A percentile compares a stretch with the other conserved stretches of the same genome.
These are phyloP conservation scores for Stenchaetothrips biformis DNA, from an alignment of 2,888 invertebrate species.

Conservation along the genomic window DNA sequence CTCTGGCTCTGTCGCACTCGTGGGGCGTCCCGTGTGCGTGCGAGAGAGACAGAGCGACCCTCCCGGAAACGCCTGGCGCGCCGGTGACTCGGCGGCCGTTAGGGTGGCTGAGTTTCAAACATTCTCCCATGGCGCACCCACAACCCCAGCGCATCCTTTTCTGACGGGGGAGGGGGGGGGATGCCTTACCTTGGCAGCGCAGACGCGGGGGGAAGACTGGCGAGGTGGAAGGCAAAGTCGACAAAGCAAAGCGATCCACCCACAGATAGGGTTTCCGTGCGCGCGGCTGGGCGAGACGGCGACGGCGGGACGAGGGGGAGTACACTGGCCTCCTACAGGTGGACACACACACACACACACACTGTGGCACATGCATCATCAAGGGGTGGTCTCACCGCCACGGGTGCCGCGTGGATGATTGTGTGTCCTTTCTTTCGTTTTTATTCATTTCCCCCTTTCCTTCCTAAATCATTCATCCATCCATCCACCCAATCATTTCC, in stretches of 20 bases:
- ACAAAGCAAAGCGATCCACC: conserved; percentile 14
- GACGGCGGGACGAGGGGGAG: background rate
- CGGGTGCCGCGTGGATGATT: too few species aligned
- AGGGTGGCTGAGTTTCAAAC: background rate
- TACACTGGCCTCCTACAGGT: background rate
- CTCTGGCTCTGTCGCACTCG: background rate
- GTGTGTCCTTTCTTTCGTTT: too few species aligned
- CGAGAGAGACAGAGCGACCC: background rate
- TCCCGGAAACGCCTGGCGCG: background rate
- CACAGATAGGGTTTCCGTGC: conserved; percentile 8
- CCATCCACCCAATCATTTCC: too few species aligned
- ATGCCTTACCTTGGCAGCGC: background rate
- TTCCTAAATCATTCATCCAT: too few species aligned
- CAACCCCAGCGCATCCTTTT: background rate
- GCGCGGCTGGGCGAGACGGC: background rate
- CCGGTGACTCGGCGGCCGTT: background rate
- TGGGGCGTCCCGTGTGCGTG: background rate
- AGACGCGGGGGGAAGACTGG: background rate
- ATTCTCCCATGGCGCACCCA: background rate
- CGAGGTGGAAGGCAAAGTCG: background rate
- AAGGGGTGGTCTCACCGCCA: background rate
- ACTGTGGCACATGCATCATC: too few species aligned
- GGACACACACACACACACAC: too few species aligned
- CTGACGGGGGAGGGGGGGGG: background rate
- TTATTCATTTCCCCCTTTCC: too few species aligned